phyloP scores from a whole-genome alignment of 2,888 invertebrate species.

The Cataglyphis cursor region DNA sequence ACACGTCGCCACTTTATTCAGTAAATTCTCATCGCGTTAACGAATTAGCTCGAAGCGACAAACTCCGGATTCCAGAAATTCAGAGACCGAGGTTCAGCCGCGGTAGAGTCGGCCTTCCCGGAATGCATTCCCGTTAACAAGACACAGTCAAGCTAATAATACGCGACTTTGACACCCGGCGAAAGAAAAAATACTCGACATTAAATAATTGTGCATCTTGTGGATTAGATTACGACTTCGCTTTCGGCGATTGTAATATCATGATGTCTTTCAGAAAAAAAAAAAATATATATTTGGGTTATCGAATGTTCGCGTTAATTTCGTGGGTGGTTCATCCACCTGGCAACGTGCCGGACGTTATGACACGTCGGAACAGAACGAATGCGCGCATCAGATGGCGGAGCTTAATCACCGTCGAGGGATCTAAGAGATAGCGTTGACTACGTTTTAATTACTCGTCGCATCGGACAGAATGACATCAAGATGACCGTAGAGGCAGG shows the following conservation, averaged over 20 bases:
- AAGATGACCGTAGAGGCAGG: slow-evolving; percentile 70
- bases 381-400: slow-evolving; percentile 64
- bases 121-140: slow-evolving; percentile 79
- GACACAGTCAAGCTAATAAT: slow-evolving; percentile 81
- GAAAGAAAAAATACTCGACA: slow-evolving; percentile 65
- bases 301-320: slow-evolving; percentile 33
- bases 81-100: slow-evolving; percentile 58
- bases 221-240: not conserved
- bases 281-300: not conserved
- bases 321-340: slow-evolving; percentile 45
- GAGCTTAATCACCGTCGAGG: slow-evolving; percentile 78
- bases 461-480: slow-evolving; percentile 77
- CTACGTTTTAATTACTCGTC: slow-evolving; percentile 82
- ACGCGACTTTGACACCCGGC: slow-evolving; percentile 65
- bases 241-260: not conserved
- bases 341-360: slow-evolving; percentile 51
- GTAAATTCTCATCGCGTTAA: slow-evolving; percentile 82
- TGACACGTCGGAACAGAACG: slow-evolving; percentile 25
- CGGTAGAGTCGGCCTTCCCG: slow-evolving; percentile 72
- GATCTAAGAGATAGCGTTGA: slow-evolving; percentile 83
- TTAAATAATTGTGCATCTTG: slow-evolving; percentile 55
- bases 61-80: slow-evolving; percentile 82
- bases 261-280: not conserved
- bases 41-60: slow-evolving; percentile 81
- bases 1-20: slow-evolving; percentile 73